Evolutionary conservation across 1,140 invertebrate genomes (phyloP).

Genomic region (Drosophila erecta): DNA sequence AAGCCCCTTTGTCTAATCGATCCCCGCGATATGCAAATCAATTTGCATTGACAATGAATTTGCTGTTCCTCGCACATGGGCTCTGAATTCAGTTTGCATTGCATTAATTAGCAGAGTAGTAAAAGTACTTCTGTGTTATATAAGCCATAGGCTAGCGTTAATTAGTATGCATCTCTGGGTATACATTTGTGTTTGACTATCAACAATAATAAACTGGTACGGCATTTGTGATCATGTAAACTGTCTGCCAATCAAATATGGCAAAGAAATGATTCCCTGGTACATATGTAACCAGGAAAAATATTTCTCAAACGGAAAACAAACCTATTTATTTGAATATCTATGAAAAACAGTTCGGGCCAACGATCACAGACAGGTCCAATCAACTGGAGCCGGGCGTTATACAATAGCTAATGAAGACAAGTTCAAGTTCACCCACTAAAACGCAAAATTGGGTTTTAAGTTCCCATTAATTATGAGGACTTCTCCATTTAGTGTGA

Average conservation of each 20-base stretch:
- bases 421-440: constrained; percentile 34
- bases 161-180: constrained; percentile 32
- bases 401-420: constrained; percentile 17
- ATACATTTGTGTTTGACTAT: constrained; percentile 38
- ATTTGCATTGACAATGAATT: constrained; percentile 59
- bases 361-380: neutral
- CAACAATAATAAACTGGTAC: constrained; percentile 47
- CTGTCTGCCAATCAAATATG: constrained; percentile 42
- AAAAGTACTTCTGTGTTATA: constrained; percentile 37
- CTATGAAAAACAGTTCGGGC: neutral
- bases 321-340: neutral
- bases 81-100: constrained; percentile 34
- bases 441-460: constrained; percentile 9
- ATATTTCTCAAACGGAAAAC: constrained; percentile 21
- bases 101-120: constrained; percentile 49
- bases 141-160: constrained; percentile 37
- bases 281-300: neutral
- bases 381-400: constrained; percentile 13
- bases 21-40: constrained; percentile 38
- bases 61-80: constrained; percentile 33
- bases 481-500: constrained; percentile 15
- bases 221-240: constrained; percentile 41
- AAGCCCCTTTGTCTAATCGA: neutral
- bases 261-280: constrained; percentile 4
- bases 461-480: constrained; percentile 20